A percentile compares a stretch with the other conserved stretches of the same genome.
phyloP scores from a whole-genome alignment of 2,888 invertebrate species.

The Horisme vitalbata region DNA sequence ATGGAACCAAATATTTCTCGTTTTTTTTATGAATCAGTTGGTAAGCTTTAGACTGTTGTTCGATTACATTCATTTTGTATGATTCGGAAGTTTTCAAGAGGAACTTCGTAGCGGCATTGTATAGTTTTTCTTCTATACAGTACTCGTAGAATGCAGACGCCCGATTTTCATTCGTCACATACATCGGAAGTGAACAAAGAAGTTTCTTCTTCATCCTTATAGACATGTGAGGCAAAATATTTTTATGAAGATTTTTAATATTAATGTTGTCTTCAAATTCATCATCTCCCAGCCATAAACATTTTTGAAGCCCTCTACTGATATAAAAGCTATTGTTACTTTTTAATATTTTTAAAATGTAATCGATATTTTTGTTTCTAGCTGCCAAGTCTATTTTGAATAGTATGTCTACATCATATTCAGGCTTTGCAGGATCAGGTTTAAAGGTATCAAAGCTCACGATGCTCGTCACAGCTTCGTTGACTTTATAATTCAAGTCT shows the following conservation, averaged over 20 bases:
- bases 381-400: slow-evolving; percentile 65
- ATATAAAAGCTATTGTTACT: slow-evolving; percentile 56
- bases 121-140: slow-evolving; percentile 41
- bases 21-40: slow-evolving; percentile 9
- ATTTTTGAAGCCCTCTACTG: slow-evolving; percentile 53
- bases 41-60: slow-evolving; percentile 3
- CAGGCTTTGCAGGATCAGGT: slow-evolving; percentile 34
- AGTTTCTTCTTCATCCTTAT: slow-evolving; percentile 58
- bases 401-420: slow-evolving; percentile 53
- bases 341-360: slow-evolving; percentile 54
- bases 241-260: slow-evolving; percentile 48
- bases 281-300: slow-evolving; percentile 53
- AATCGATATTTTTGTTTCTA: slow-evolving; percentile 51
- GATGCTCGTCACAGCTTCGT: slow-evolving; percentile 39
- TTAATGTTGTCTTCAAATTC: slow-evolving; percentile 48
- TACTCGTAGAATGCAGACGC: slow-evolving; percentile 51
- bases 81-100: slow-evolving; percentile 47
- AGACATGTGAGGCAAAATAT: slow-evolving; percentile 62
- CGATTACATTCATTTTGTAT: slow-evolving; percentile 47
- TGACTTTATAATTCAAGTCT: slow-evolving; percentile 48
- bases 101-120: slow-evolving; percentile 51
- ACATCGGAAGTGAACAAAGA: slow-evolving; percentile 42
- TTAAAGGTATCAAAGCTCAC: slow-evolving; percentile 45
- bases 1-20: slow-evolving; percentile 29
- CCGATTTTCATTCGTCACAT: slow-evolving; percentile 45